phyloP scores from a whole-genome alignment of 2,797 vertebrate species.

The Chelon labrosus region DNA sequence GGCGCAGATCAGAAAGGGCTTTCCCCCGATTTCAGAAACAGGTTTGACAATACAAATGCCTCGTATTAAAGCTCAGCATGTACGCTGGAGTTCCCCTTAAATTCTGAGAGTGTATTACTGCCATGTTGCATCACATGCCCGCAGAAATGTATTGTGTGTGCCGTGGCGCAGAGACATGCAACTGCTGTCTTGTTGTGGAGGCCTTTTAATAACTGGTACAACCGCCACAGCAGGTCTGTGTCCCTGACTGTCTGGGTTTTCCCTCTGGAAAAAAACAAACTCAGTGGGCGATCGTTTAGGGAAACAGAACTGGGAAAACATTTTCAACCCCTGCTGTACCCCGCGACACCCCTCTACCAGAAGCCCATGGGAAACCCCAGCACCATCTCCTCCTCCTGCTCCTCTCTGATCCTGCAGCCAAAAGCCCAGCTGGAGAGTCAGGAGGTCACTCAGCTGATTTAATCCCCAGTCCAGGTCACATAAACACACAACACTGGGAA shows the following conservation, averaged over 20 bases:
- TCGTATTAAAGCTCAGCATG: background rate
- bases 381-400: slow-evolving; percentile 13
- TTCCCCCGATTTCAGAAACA: slow-evolving; percentile 10
- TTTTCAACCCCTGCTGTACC: slow-evolving; percentile 45
- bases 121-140: slow-evolving; percentile 8
- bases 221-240: slow-evolving; percentile 25
- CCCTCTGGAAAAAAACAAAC: slow-evolving; percentile 25
- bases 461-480: slow-evolving; percentile 61
- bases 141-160: background rate
- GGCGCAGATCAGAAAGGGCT: background rate
- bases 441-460: slow-evolving; percentile 67
- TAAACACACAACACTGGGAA: slow-evolving; percentile 61
- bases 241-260: slow-evolving; percentile 24
- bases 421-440: slow-evolving; percentile 64
- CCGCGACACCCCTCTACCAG: slow-evolving; percentile 47
- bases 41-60: background rate
- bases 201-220: slow-evolving; percentile 6
- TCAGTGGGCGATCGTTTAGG: slow-evolving; percentile 44
- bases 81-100: slow-evolving; percentile 39
- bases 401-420: slow-evolving; percentile 47
- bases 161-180: no score
- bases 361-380: slow-evolving; percentile 48
- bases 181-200: background rate
- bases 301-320: slow-evolving; percentile 72
- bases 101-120: slow-evolving; percentile 9